These are phyloP conservation scores for Pissodes strobi DNA, from an alignment of 1,140 invertebrate species.

Conservation along the genomic window DNA sequence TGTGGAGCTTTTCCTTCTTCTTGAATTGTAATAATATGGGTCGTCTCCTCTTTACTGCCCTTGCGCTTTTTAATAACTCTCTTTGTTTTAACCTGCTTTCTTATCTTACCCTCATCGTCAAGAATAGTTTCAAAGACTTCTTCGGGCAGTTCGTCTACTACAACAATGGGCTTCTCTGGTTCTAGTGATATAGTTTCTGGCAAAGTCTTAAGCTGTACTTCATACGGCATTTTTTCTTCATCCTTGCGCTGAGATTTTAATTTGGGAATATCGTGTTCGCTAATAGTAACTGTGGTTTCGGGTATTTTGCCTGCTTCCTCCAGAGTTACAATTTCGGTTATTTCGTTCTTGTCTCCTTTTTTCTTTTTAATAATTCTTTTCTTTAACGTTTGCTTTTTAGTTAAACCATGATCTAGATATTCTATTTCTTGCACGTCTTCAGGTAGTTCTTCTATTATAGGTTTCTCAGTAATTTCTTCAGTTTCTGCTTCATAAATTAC, in stretches of 20 bases:
- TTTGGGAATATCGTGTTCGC: too few species aligned
- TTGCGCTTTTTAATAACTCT: slow-evolving; percentile 47
- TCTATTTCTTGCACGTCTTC: slow-evolving; percentile 41
- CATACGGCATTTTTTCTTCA: too few species aligned
- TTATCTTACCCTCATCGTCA: slow-evolving; percentile 26
- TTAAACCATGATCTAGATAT: slow-evolving; percentile 47
- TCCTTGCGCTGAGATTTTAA: too few species aligned
- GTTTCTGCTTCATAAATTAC: slow-evolving; percentile 50
- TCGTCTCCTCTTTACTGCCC: slow-evolving; percentile 49
- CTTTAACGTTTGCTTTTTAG: slow-evolving; percentile 40
- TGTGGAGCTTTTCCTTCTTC: slow-evolving; percentile 51
- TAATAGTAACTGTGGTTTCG: slow-evolving; percentile 44
- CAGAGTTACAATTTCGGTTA: slow-evolving; percentile 49
- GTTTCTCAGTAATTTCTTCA: slow-evolving; percentile 47
- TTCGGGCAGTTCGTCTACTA: slow-evolving; percentile 52
- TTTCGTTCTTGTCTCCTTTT: slow-evolving; percentile 52
- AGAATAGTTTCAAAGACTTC: slow-evolving; percentile 36
- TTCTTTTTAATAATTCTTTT: slow-evolving; percentile 49
- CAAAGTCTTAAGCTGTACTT: slow-evolving; percentile 34
- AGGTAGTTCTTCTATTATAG: slow-evolving; percentile 37
- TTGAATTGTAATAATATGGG: slow-evolving; percentile 51
- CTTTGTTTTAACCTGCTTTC: slow-evolving; percentile 45
- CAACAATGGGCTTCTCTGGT: slow-evolving; percentile 37
- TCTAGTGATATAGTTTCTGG: slow-evolving; percentile 41
- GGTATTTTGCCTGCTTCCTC: slow-evolving; percentile 46